Evolutionary conservation across 2,113 vertebrate genomes (phyloP).

Genomic region (Struthio camelus): DNA sequence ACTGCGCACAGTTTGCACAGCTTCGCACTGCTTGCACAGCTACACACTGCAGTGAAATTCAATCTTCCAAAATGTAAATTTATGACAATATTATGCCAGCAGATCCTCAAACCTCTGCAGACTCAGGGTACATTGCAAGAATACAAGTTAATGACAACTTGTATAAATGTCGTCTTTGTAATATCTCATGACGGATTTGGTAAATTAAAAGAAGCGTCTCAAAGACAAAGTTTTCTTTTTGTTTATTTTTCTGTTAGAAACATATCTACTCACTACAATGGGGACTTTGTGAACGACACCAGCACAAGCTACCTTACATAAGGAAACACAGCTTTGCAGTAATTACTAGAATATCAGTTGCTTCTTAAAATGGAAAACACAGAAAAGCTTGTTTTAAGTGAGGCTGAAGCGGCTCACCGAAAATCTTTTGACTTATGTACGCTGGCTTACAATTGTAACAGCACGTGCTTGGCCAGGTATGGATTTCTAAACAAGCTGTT

Average conservation of each 20-base stretch:
- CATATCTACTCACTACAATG: background rate
- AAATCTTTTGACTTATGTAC: background rate
- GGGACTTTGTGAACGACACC: background rate
- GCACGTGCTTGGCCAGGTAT: background rate
- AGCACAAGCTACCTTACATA: background rate
- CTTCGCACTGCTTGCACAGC: no score
- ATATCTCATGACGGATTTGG: background rate
- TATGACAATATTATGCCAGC: background rate
- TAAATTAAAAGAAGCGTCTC: background rate
- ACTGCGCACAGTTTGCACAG: background rate
- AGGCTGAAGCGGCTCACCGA: background rate
- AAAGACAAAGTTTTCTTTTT: background rate
- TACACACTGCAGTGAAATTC: no score
- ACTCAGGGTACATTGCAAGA: background rate
- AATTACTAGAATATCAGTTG: background rate
- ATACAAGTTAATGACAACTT: background rate
- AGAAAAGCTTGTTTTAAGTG: background rate
- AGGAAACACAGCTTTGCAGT: background rate
- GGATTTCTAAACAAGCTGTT: conserved; percentile 28
- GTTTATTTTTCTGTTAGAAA: background rate
- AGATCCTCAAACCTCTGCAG: background rate
- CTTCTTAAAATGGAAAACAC: background rate
- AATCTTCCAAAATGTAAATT: background rate
- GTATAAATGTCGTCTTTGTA: background rate
- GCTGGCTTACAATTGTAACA: background rate